phyloP scores from a whole-genome alignment of 1,140 invertebrate genomes.

The Apis mellifera region Amel_HAv3.1 CM009942.2:10339501-10340000 shows the following conservation, averaged over 20 bases:
- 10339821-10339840: slow-evolving; percentile 21
- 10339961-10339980: background rate
- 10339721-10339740: slow-evolving; percentile 21
- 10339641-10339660: slow-evolving; percentile 1
- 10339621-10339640: background rate
- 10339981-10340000: slow-evolving; percentile 22
- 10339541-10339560: background rate
- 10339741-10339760: background rate
- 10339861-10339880: background rate
- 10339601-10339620: background rate
- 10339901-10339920: background rate
- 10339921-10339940: slow-evolving; percentile 17
- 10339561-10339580: background rate
- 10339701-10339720: slow-evolving; percentile 2
- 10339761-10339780: background rate
- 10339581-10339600: background rate
- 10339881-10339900: slow-evolving; percentile 28
- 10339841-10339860: slow-evolving; percentile 28
- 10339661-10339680: slow-evolving; percentile 7
- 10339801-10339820: slow-evolving; percentile 23
- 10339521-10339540: background rate
- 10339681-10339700: background rate
- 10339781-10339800: slow-evolving; percentile 26
- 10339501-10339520: too few species aligned
- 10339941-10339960: background rate